Evolutionary conservation across 2,888 invertebrate genomes (phyloP), one percentile per base, ranked within the genome.

Genomic region (Cacoxenus indagator): DNA sequence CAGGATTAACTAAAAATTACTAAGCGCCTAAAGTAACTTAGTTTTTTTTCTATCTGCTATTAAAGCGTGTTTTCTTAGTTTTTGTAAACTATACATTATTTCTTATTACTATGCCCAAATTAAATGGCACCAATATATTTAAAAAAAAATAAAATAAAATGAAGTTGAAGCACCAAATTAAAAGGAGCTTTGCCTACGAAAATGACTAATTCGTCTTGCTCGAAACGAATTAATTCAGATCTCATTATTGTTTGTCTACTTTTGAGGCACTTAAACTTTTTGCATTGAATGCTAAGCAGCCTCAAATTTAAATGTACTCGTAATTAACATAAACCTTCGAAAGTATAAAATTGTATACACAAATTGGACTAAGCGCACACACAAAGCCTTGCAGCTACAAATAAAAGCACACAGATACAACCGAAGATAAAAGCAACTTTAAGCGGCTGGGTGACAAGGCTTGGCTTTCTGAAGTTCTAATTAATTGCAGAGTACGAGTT

Each of bases 341-440:
- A 37, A 37, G 37, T 14, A 11, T n/a, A n/a, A 14, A 1, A 37
- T 37, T 69, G 51, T 61, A 11, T 11, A 37, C 37, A 9, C 27
- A n/a, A 54, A 67, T 43, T 26, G 26, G 22, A 1, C 19, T 1
- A 48, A 65, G 65, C 68, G 65, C 72, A 74, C 59, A 46, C n/a
- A 65, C 67, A 55, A 67, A 69, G n/a, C n/a, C n/a, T n/a, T n/a
- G n/a, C n/a, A n/a, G n/a, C n/a, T 68, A 69, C 72, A 69, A 65
- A 74, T 14, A 31, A 27, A 59, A 2, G n/a, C 51, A 51, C 51
- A 51, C 17, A 48, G 48, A 48, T 19, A 48, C 19, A 19, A 1
- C 17, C 1, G n/a, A 8, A 19, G 9, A 17, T 8, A 51, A n/a
- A 2, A 19, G 51, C 22, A 51, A 51, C 17, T 51, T 51, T 8